These are phyloP conservation scores for Tyria jacobaeae DNA, from an alignment of 2,888 invertebrate genomes.

Conservation along the genomic window DNA sequence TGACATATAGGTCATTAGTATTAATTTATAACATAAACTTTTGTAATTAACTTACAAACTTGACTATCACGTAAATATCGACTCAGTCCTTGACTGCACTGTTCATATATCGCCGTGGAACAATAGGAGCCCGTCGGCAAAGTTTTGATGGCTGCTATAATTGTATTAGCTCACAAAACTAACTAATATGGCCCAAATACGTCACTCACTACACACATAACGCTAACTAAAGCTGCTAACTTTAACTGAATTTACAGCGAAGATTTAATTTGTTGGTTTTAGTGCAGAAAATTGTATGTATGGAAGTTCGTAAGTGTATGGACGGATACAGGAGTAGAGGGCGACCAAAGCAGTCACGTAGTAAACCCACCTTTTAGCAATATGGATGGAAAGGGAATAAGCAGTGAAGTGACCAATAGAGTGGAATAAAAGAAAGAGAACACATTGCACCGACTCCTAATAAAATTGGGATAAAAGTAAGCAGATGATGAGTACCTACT, in stretches of 20 bases:
- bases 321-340: no score
- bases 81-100: background rate
- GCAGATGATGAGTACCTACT: no score
- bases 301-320: no score
- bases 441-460: no score
- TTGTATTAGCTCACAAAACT: constrained; percentile 37
- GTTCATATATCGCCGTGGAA: constrained; percentile 5
- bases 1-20: background rate
- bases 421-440: no score
- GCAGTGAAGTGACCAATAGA: no score
- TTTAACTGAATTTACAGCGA: constrained; percentile 19
- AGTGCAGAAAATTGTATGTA: no score
- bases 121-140: constrained; percentile 37
- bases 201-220: constrained; percentile 36
- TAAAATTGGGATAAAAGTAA: no score
- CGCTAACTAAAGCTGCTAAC: constrained; percentile 2
- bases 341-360: no score
- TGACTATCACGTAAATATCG: background rate
- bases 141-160: constrained; percentile 48
- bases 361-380: no score
- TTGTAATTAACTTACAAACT: constrained; percentile 4
- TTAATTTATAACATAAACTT: background rate
- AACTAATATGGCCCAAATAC: constrained; percentile 50
- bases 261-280: background rate
- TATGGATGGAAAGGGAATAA: no score